Evolutionary conservation across 2,113 vertebrate genomes (phyloP).

Genomic region (Leiothrix lutea): DNA sequence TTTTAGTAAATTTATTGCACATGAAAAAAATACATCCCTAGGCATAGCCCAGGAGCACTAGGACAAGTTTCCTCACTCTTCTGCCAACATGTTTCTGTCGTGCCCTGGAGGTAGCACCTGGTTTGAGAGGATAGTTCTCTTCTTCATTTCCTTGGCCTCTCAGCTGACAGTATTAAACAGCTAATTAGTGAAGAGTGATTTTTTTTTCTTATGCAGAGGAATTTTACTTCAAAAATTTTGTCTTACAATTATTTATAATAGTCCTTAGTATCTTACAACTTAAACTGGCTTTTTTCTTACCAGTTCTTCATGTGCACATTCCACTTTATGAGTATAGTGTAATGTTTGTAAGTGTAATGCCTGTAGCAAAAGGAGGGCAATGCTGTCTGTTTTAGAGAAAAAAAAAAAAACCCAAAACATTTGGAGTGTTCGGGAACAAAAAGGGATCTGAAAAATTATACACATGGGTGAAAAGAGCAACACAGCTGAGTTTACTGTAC

Average conservation of each 20-base stretch:
- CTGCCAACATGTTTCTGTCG: slow-evolving; percentile 47
- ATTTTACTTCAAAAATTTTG: background rate
- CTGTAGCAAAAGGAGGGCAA: background rate
- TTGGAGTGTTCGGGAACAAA: background rate
- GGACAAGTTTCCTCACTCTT: slow-evolving; percentile 20
- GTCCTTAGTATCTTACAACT: background rate
- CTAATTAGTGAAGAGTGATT: background rate
- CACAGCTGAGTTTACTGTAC: background rate
- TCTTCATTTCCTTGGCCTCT: slow-evolving; percentile 14
- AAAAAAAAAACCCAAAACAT: background rate
- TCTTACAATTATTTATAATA: background rate
- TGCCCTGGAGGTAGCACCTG: slow-evolving; percentile 71
- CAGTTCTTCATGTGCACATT: background rate
- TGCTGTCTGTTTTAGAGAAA: background rate
- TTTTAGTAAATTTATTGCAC: slow-evolving; percentile 65
- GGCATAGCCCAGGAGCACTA: slow-evolving; percentile 52
- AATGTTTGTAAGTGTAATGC: background rate
- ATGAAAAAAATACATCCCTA: slow-evolving; percentile 61
- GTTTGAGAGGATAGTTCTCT: slow-evolving; percentile 27
- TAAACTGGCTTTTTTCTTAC: background rate
- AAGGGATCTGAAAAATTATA: background rate
- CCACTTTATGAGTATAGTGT: background rate
- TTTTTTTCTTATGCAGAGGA: background rate
- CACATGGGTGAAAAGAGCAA: background rate
- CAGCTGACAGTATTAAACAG: slow-evolving; percentile 27